Conservation (phyloP, 2,113 vertebrate genomes). For the Myocastor coypus region DNA sequence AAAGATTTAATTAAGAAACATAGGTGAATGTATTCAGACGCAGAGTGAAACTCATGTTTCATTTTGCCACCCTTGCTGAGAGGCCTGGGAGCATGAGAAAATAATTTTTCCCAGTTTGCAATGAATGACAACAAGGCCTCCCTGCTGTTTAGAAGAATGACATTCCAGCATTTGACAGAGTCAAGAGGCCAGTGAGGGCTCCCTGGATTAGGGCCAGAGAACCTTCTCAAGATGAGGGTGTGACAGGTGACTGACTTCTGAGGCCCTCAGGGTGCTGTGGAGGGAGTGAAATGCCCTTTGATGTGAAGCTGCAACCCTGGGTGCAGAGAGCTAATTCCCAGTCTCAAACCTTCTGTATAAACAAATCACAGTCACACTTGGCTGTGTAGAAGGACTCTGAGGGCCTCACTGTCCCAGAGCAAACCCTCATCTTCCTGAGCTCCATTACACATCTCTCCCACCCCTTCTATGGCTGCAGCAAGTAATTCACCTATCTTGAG, state of each 20-base stretch:
- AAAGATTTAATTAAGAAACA: conserved; percentile 47
- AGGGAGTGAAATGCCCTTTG: conserved; percentile 11
- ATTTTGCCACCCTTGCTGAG: conserved; percentile 62
- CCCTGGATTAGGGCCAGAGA: conserved; percentile 13
- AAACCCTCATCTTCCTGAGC: background rate
- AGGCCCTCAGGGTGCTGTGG: background rate
- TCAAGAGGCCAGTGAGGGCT: background rate
- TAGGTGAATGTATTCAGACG: conserved; percentile 47
- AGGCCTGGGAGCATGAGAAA: conserved; percentile 43
- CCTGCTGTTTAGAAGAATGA: background rate
- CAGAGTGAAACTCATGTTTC: conserved; percentile 51
- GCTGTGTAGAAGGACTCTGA: background rate
- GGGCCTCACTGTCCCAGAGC: background rate
- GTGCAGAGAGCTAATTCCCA: background rate
- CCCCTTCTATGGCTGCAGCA: background rate
- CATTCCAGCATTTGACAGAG: background rate
- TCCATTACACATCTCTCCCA: background rate
- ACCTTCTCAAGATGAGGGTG: background rate
- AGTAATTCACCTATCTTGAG: background rate
- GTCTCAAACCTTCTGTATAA: conserved; percentile 19
- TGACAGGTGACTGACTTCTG: background rate
- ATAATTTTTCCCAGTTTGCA: conserved; percentile 60
- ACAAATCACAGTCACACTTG: background rate
- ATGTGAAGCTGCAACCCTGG: background rate
- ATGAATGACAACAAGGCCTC: conserved; percentile 47